Evolutionary conservation across 2,797 vertebrate genomes (phyloP), one percentile per base, ranked within the genome.

Genomic region (Cyclura pinguis): DNA sequence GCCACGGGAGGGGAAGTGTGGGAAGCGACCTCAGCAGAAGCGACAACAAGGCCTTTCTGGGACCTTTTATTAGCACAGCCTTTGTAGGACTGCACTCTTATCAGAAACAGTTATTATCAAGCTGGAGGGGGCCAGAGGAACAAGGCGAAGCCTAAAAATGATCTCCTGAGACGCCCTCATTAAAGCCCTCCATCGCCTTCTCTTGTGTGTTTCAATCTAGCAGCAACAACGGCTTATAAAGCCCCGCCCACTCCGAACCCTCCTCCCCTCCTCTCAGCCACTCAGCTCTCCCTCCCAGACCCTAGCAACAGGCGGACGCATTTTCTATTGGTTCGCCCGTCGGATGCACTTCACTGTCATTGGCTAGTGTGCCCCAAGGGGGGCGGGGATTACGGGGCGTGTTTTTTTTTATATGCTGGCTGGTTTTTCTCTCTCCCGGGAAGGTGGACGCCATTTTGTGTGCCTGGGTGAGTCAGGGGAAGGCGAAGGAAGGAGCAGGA

Each of bases 361-460:
- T 91, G 90, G 90, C n/a, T 55, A 2, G 1, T 1, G 12, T 6
- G 59, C 2, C 35, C 0, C 5, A 35, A 38, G 8, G 47, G 1
- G 14, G 89, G 72, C 24, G 80, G 24, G 47, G 57, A 38, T 6
- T 62, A 62, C 18, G 59, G 20, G 16, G 18, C 3, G 3, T 1
- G 6, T 47, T 47, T 62, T 62, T 62, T 62, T 20, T 62, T 22
- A 22, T 62, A 62, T 20, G 18, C 59, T 62, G 20, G 16, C 22
- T 9, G 3, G 32, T 32, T 55, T 57, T 35, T 32, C 29, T 10
- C 27, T 29, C 4, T 35, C 29, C 1, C 4, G 29, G 55, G 14
- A 32, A 76, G 12, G 59, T 1, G 85, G 59, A 47, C 47, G 85
- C 90, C 90, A 91, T 91, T 91, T 91, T 91, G 86, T 50, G 90